Base-by-base conservation (phyloP, 23 tunicate species). In the Trididemnum miniatum region DNA sequence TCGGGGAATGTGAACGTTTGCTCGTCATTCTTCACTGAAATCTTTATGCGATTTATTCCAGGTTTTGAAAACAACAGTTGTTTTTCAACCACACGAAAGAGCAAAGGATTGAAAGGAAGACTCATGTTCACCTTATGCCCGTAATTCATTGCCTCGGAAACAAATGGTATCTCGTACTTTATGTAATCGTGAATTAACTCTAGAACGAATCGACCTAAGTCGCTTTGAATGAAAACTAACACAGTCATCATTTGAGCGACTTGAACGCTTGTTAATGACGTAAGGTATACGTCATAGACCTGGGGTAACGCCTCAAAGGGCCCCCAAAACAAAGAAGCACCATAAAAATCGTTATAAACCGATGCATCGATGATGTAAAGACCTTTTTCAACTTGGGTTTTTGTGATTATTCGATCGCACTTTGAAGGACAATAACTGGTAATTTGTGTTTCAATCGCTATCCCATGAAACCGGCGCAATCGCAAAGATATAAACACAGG, bases 261-360 rank as follows among this genome's bases (percentile, higher is more conserved):
- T 24, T 20, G 26, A 26, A 62, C 67, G n/a, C 67, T 62, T 62
- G 28, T 3, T 24, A n/a, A 62, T 20, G 67, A 62, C 3, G 67
- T 62, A 22, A 62, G 25, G 29, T 12, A 62, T 62, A 26, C 67
- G 67, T 62, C 67, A 62, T 62, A 62, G 26, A 62, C 67, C 26
- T 62, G 67, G n/a, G 67, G 67, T 26, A 62, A 62, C 4, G 67
- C 67, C n/a, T 62, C 67, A 62, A 62, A 62, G 23, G 67, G 67
- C 29, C 67, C 67, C 67, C 67, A 62, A 22, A 12, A 12, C 5
- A 62, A 12, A n/a, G 15, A 3, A 12, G 3, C 26, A 3, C 23
- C 67, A 62, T 62, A 3, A 5, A 12, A 26, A 24, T 18, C n/a
- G 67, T 62, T 62, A 62, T 62, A 62, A 22, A 24, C 23, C 3